phyloP scores from a whole-genome alignment of 37 sponge, comb jelly and placozoan species.

The Agelas oroides region DNA sequence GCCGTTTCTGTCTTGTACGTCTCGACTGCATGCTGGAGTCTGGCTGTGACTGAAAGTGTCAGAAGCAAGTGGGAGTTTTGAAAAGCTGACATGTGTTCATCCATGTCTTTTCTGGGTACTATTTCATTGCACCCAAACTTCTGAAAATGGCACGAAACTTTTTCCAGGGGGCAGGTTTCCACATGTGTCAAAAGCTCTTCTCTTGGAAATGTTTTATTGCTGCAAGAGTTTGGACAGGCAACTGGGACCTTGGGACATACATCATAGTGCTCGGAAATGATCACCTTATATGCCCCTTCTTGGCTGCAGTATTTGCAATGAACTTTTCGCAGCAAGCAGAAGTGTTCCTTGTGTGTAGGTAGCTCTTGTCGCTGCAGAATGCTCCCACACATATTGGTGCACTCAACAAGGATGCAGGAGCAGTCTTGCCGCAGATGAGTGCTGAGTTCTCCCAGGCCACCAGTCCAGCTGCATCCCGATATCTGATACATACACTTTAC shows the following conservation, averaged over 20 bases:
- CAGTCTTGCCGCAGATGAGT: not conserved
- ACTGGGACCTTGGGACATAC: conserved; percentile 9
- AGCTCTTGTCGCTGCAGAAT: conserved; percentile 12
- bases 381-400: not conserved
- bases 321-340: conserved; percentile 6
- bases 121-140: not conserved
- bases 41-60: not conserved
- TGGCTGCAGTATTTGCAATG: conserved; percentile 1
- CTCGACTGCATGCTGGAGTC: not conserved
- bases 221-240: conserved; percentile 22
- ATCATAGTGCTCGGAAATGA: not conserved
- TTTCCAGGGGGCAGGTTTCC: not conserved
- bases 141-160: not conserved
- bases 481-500: not conserved
- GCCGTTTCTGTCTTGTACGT: not conserved
- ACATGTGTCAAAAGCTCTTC: not conserved
- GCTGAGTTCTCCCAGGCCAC: not conserved
- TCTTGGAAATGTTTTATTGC: not conserved
- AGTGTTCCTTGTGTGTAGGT: not conserved
- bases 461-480: conserved; percentile 22
- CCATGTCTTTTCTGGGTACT: not conserved
- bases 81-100: not conserved
- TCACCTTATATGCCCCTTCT: not conserved
- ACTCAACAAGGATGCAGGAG: not conserved
- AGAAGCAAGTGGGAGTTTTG: not conserved